A percentile compares a stretch with the other conserved stretches of the same genome.
Evolutionary conservation across 2,113 vertebrate species (phyloP).

Genomic region (Clarias macrocephalus): DNA sequence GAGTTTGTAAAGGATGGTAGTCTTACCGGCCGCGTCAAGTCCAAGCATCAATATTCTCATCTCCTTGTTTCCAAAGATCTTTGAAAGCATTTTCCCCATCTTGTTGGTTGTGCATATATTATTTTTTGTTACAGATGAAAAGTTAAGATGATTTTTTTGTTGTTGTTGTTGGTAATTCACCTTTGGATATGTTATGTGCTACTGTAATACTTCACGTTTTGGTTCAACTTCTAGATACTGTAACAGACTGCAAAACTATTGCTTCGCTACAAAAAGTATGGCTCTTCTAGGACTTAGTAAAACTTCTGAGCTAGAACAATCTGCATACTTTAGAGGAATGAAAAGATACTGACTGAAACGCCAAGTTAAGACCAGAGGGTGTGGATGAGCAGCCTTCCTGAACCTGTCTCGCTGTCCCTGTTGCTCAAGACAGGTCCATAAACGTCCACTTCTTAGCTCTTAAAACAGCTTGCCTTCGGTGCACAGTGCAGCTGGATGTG

Average conservation of each 20-base stretch:
- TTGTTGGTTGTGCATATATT: conserved; percentile 75
- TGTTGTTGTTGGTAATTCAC: conserved; percentile 17
- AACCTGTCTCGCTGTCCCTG: conserved; percentile 3
- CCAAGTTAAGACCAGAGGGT: conserved; percentile 44
- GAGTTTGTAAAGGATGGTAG: conserved; percentile 97
- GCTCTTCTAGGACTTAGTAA: background rate
- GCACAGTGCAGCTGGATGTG: background rate
- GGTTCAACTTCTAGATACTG: conserved; percentile 5
- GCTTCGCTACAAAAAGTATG: conserved; percentile 1
- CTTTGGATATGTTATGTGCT: conserved; percentile 33
- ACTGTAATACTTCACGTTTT: conserved; percentile 25
- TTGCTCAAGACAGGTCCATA: background rate
- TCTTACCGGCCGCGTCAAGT: conserved; percentile 97
- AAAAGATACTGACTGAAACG: background rate
- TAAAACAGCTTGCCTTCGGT: background rate
- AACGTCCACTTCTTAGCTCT: conserved; percentile 48
- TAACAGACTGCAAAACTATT: conserved; percentile 29
- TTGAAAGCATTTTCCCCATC: conserved; percentile 98
- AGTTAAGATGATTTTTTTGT: background rate
- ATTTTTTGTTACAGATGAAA: conserved; percentile 42
- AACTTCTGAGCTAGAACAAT: background rate
- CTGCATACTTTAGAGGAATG: conserved; percentile 20
- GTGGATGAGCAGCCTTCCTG: conserved; percentile 35
- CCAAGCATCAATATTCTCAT: conserved; percentile 99
- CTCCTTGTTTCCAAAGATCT: conserved; percentile 99